Evolutionary conservation across 1,140 invertebrate genomes (phyloP), one percentile per base, ranked within the genome.

Genomic region (Maniola jurtina): DNA sequence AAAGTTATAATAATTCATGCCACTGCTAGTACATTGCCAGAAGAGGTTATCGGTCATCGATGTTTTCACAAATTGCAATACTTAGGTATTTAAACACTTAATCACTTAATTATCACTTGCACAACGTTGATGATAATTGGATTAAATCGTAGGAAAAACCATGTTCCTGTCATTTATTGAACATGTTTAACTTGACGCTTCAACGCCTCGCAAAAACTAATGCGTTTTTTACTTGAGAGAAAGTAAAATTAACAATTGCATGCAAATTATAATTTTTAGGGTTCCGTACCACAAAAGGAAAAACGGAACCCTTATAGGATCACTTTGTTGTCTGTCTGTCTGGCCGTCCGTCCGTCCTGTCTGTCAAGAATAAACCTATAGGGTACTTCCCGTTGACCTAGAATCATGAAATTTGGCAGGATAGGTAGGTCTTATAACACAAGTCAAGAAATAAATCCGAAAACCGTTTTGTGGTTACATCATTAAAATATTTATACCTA

Each of bases 181-280:
- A 40, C 15, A 45, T 48, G 52, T 33, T 6, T 6, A 16, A 16
- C 48, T 56, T 38, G 11, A 33, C 63, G 70, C 50, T 59, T 66
- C 42, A 73, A 59, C 59, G 69, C 55, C 15, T 40, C 56, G 56
- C 56, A 76, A 76, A 76, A 74, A 73, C 52, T 65, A 50, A 64
- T 69, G 72, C 70, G 68, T 64, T 57, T 60, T 60, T 60, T 54
- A 38, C 48, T 67, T 35, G 47, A 47, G 48, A 9, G 64, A 66
- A 54, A 54, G 68, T 57, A 42, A 36, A 48, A 52, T 45, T 40
- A 40, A 9, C 10, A 25, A 25, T 45, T 45, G 13, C 42, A 45
- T 45, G 42, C 42, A 45, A 45, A 45, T 45, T 11, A 2, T n/a
- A 13, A 45, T 25, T 25, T 25, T 25, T 25, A 25, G 25, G 25